Base-by-base conservation (phyloP, 2,797 vertebrate species). In the Limnodromus scolopaceus region DNA sequence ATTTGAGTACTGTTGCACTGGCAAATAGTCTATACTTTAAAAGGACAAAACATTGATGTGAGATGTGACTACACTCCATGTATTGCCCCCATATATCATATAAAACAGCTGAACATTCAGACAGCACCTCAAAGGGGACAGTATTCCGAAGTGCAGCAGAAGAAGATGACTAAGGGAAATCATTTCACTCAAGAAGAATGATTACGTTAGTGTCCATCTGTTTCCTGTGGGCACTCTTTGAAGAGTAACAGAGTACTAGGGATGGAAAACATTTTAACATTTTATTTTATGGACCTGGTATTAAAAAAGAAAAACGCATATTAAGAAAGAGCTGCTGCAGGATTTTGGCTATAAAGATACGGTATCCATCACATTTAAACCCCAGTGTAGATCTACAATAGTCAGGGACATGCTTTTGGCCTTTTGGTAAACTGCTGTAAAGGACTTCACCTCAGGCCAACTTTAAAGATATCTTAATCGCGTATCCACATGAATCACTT, bases 401-500 rank as follows among this genome's bases (percentile, higher is more conserved):
- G 13, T 38, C 30, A 84, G 23, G 11, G 23, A 6, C 20, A 86
- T 88, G 61, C 20, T 84, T 80, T 93, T 65, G 36, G 71, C 39
- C 39, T 92, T 87, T 79, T 53, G 18, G 14, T 61, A 86, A 71
- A 61, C 32, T 85, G 48, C 57, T 61, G 65, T 54, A 78, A 84
- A 83, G 18, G 65, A 84, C 72, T 30, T 95, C 94, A 61, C 53
- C 68, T 93, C 19, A 54, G 66, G 61, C 54, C 74, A 93, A 11
- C 86, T 84, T 71, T 90, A 61, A 93, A 87, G 79, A 65, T 82
- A 78, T 72, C 83, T 92, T 92, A 85, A 93, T 96, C 49, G 71
- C 45, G 41, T 78, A 39, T 81, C 72, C 46, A 32, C 85, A 81
- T 43, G 77, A 92, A 92, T 88, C 79, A 28, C 54, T 75, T 46